A percentile compares a stretch with the other conserved stretches of the same genome.
These are phyloP conservation scores for Lithobius niger DNA, from an alignment of 1,140 invertebrate genomes.

Conservation along the genomic window DNA sequence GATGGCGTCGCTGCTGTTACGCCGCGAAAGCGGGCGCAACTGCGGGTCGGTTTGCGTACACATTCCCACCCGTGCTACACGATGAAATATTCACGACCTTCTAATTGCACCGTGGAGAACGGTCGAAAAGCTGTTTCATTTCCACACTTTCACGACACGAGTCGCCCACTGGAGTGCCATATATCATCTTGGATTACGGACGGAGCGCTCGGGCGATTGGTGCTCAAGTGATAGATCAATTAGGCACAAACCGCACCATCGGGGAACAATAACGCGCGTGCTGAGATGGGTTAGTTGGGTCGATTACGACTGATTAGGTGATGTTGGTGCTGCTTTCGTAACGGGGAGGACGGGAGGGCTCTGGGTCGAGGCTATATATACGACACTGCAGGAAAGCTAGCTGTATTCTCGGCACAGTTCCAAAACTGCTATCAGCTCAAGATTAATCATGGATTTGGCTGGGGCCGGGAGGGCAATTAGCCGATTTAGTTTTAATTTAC, in stretches of 20 bases:
- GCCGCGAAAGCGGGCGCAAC: not conserved
- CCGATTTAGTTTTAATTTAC: conserved; percentile 9
- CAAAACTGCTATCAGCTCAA: not conserved
- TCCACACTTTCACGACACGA: not conserved
- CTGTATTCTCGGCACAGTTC: no score
- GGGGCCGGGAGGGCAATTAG: conserved; percentile 6
- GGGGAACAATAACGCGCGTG: conserved; percentile 3
- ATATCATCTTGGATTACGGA: not conserved
- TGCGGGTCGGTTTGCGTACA: not conserved
- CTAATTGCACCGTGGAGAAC: not conserved
- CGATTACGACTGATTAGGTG: conserved; percentile 8
- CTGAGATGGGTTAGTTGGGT: not conserved
- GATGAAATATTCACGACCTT: not conserved
- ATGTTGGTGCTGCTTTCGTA: not conserved
- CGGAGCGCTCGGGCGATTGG: not conserved
- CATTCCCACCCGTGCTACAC: not conserved
- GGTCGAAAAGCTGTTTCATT: no score
- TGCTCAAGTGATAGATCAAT: conserved; percentile 9
- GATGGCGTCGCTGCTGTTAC: not conserved
- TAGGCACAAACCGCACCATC: conserved; percentile 5
- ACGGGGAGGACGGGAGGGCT: not conserved
- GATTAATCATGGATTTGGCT: conserved; percentile 7
- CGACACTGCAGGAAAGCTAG: not conserved
- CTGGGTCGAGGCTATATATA: not conserved
- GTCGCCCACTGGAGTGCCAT: not conserved